Percentiles rank a stretch among this genome's conserved stretches.
Evolutionary conservation across 2,113 vertebrate genomes (phyloP).

Genomic region (Anoplopoma fimbria): DNA sequence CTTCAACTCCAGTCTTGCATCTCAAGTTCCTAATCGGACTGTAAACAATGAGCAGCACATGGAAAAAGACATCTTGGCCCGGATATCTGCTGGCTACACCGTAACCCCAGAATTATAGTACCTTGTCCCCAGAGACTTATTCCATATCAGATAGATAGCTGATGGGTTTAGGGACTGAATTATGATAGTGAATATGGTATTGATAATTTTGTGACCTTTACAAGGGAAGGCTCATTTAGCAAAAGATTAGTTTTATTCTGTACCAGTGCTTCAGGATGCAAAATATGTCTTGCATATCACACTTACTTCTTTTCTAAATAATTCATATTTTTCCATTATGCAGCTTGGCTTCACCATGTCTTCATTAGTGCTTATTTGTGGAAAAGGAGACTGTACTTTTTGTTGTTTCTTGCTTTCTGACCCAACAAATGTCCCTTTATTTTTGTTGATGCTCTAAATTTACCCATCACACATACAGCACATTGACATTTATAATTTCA

Average conservation of each 20-base stretch:
- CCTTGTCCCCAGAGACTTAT: neutral
- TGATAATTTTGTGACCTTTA: neutral
- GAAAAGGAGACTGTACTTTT: neutral
- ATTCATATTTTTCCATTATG: neutral
- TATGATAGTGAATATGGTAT: neutral
- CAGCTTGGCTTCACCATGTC: neutral
- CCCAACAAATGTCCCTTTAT: neutral
- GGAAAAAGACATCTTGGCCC: neutral
- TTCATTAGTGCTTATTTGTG: neutral
- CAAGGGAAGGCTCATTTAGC: neutral
- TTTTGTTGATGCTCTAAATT: constrained; percentile 23
- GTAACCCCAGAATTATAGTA: neutral
- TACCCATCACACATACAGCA: constrained; percentile 2
- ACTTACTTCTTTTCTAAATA: neutral
- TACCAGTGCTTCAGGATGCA: neutral
- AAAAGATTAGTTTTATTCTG: neutral
- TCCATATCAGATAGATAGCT: no score
- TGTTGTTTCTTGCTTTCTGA: neutral
- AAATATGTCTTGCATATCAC: neutral
- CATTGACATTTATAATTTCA: constrained; percentile 57
- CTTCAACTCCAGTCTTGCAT: neutral
- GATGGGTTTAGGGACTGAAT: neutral
- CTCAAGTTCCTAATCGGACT: neutral
- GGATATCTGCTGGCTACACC: neutral
- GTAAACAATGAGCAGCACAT: neutral